phyloP scores from a whole-genome alignment of 2,113 vertebrate genomes.

The Alouatta palliata region DNA sequence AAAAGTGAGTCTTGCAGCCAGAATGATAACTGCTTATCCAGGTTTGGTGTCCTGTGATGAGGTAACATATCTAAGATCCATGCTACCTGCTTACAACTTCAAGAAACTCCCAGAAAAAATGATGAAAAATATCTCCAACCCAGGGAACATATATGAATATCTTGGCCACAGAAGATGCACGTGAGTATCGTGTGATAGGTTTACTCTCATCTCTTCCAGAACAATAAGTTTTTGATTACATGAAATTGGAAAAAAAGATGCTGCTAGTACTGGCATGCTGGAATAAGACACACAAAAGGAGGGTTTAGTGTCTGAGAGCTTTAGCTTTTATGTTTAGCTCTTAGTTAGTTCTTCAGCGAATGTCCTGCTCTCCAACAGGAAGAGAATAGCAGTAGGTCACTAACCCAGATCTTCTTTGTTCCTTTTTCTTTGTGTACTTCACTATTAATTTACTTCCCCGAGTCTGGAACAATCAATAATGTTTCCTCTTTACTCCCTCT shows the following conservation, averaged over 20 bases:
- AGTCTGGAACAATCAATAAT: not conserved
- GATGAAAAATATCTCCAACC: constrained; percentile 75
- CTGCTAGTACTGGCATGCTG: not conserved
- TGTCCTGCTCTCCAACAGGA: not conserved
- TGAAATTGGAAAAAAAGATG: not conserved
- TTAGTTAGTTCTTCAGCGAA: not conserved
- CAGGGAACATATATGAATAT: constrained; percentile 77
- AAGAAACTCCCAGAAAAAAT: constrained; percentile 74
- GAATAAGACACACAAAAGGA: not conserved
- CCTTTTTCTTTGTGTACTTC: not conserved
- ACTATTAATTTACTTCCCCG: not conserved
- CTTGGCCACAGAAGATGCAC: constrained; percentile 65
- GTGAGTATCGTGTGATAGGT: constrained; percentile 47
- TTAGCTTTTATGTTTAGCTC: not conserved
- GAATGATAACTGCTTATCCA: constrained; percentile 78
- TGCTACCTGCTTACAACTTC: constrained; percentile 73
- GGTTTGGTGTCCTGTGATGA: constrained; percentile 79
- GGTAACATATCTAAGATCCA: constrained; percentile 72
- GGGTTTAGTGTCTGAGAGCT: not conserved
- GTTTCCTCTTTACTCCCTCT: not conserved
- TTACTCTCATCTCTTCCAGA: not conserved
- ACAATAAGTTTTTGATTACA: not conserved
- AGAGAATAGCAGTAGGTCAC: not conserved
- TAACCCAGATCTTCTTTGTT: not conserved
- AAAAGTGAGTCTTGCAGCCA: constrained; percentile 76